Evolutionary conservation across 1,140 invertebrate species (phyloP).

Genomic region (Globodera rostochiensis): DNA sequence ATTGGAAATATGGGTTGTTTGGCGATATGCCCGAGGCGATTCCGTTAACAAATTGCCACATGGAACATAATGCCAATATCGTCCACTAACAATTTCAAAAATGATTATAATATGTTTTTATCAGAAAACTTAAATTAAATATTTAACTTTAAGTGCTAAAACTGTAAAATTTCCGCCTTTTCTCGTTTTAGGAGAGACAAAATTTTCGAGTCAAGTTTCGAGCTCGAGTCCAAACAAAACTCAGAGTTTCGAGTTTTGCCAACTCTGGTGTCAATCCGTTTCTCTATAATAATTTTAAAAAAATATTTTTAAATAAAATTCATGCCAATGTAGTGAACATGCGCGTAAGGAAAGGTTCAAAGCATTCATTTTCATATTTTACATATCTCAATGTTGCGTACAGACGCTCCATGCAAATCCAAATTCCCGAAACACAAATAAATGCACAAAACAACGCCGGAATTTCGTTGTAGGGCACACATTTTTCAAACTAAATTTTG

Average conservation of each 20-base stretch:
- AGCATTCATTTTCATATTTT: conserved; percentile 32
- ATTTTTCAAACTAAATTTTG: neutral
- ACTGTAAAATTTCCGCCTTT: no score
- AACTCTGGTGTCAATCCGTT: no score
- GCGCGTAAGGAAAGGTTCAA: neutral
- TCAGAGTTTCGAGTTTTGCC: no score
- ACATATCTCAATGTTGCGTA: conserved; percentile 22
- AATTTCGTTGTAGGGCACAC: neutral
- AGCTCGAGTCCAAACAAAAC: no score
- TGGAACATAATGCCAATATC: neutral
- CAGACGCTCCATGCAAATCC: conserved; percentile 22
- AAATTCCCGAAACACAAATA: conserved; percentile 11
- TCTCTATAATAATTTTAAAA: no score
- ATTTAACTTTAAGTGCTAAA: neutral
- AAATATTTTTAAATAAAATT: neutral
- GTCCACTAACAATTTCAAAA: neutral
- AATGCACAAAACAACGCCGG: conserved; percentile 9
- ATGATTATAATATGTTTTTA: no score
- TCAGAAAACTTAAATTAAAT: neutral
- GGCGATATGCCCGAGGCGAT: neutral
- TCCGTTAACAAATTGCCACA: neutral
- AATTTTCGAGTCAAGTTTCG: no score
- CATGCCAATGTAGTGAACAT: neutral
- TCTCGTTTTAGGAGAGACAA: no score
- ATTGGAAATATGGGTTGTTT: neutral